Evolutionary conservation across 1,140 invertebrate genomes (phyloP), one percentile per base, ranked within the genome.

Genomic region (Drosophila nikananu): DNA sequence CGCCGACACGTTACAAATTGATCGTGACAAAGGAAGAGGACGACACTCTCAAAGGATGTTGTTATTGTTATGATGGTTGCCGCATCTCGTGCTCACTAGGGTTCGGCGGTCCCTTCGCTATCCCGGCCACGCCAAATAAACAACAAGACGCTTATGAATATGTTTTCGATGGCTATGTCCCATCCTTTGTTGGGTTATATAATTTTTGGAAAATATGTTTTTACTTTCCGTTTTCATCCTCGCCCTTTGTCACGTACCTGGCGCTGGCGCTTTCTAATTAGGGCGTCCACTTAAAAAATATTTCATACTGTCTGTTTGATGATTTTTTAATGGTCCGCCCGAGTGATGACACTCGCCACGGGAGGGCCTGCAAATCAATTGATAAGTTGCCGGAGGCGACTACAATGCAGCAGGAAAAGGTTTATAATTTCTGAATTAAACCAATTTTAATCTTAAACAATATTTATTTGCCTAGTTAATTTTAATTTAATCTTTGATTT

Each of bases 1-100:
- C 81, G 84, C 84, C 86, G 84, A 90, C 84, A 84, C 66, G 84
- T 81, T 90, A 67, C 59, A 71, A 84, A 90, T 84, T 79, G 81
- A 81, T 87, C 79, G 37, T 82, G 68, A 70, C 78, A 51, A 72
- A n/a, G 63, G 77, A 64, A 81, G 42, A 62, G 71, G 76, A 83
- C 75, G 27, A 77, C 63, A 66, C 35, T 23, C 27, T 25, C 39
- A 64, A 41, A 67, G 41, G 49, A 82, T 59, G 71, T 63, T 64
- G 75, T 78, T 55, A 23, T 55, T 77, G 65, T 64, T 67, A 51
- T 67, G 73, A 71, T 79, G 63, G 37, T 68, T 65, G 67, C 67
- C 67, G 67, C 67, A 71, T 75, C 57, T 46, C 41, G 25, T 19
- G 39, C 62, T 44, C 65, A 25, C 58, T 25, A 27, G 32, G 59